Conservation (phyloP, 2,113 vertebrate species). For the Platycercus adscitus region DNA sequence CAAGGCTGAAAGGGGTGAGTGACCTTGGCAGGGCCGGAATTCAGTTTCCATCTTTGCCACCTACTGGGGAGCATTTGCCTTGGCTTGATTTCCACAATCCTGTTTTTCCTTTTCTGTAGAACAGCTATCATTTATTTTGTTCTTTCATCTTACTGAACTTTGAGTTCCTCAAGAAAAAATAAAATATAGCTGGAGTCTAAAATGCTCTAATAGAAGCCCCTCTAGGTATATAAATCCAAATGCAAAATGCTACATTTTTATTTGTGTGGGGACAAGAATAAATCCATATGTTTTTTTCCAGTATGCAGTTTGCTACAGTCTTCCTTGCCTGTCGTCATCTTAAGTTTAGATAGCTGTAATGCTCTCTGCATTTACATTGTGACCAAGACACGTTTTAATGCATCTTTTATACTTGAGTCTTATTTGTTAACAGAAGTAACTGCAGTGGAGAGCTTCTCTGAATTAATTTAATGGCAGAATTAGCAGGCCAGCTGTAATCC, state of each 20-base stretch:
- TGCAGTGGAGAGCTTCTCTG: conserved; percentile 62
- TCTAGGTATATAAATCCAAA: not conserved
- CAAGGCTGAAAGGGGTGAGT: not conserved
- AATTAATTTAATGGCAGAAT: conserved; percentile 68
- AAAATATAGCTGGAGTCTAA: not conserved
- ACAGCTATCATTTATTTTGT: not conserved
- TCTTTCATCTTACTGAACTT: not conserved
- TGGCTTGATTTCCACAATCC: not conserved
- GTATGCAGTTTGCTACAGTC: not conserved
- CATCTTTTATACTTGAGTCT: conserved; percentile 49
- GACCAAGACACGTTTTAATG: conserved; percentile 45
- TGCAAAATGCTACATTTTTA: not conserved
- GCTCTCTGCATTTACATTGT: conserved; percentile 4
- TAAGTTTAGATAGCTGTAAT: not conserved
- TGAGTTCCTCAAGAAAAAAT: not conserved
- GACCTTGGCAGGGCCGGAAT: not conserved
- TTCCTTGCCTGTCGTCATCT: not conserved
- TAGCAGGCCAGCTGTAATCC: conserved; percentile 53
- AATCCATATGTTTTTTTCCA: not conserved
- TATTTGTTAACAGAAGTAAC: conserved; percentile 61
- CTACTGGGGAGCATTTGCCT: not conserved
- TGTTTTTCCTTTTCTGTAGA: not conserved
- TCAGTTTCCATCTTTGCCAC: not conserved
- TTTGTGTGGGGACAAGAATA: not conserved
- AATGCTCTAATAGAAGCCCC: not conserved